These are phyloP conservation scores for Tipula lateralis DNA, from an alignment of 2,888 invertebrate species.

Conservation along the genomic window DNA sequence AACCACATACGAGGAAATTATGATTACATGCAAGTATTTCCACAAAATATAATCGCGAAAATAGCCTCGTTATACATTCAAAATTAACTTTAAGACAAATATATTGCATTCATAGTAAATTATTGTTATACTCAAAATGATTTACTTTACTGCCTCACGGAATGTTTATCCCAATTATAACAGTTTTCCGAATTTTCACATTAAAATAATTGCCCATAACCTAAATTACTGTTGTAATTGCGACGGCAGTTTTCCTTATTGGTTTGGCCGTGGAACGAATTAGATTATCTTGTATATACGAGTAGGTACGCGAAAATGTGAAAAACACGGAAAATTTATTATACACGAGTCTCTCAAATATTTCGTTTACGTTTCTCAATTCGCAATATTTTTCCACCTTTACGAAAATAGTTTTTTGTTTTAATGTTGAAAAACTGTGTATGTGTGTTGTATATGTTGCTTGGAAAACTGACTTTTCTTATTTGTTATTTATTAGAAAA, in stretches of 20 bases:
- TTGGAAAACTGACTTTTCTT: background rate
- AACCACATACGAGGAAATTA: too few relatives aligned
- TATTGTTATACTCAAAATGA: background rate
- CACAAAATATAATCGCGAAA: too few relatives aligned
- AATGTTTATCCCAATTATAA: background rate
- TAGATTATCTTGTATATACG: background rate
- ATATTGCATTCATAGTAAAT: background rate
- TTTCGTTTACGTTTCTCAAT: background rate
- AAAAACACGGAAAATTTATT: background rate
- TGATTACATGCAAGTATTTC: too few relatives aligned
- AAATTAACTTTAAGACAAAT: too few relatives aligned
- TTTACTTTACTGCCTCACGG: background rate
- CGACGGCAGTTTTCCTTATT: background rate
- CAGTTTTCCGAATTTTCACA: background rate
- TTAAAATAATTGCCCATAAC: background rate
- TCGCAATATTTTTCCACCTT: constrained; percentile 19
- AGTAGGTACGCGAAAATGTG: background rate
- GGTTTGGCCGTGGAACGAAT: background rate
- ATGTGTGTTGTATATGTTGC: background rate
- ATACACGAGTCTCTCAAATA: background rate
- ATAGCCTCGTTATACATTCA: too few relatives aligned
- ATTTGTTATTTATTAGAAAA: background rate
- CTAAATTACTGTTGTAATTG: background rate
- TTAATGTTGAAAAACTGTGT: background rate
- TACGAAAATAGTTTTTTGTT: background rate